Percentiles rank a stretch among this genome's conserved stretches.
Conservation (phyloP, 2,113 vertebrate species). For the Microcebus ravelobensis region DNA sequence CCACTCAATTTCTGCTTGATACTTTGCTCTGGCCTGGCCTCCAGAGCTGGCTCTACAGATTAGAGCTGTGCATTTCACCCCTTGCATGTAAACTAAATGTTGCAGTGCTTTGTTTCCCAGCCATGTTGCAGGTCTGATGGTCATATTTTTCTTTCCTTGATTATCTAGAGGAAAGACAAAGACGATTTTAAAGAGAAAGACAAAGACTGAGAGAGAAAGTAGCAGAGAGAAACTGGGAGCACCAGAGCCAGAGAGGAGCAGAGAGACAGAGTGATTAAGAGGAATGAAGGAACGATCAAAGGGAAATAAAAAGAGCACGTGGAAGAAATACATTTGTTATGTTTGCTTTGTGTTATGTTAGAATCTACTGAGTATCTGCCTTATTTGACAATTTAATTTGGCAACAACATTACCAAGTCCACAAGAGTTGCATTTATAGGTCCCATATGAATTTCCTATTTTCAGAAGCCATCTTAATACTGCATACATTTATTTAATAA, state of each 20-base stretch:
- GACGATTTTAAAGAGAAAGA: background rate
- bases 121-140: background rate
- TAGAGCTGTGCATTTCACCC: background rate
- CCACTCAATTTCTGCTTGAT: background rate
- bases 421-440: background rate
- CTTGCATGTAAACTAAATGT: background rate
- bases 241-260: background rate
- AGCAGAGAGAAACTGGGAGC: background rate
- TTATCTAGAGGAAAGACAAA: background rate
- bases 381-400: background rate
- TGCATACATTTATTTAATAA: background rate
- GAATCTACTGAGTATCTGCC: background rate
- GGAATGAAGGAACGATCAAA: background rate
- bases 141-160: background rate
- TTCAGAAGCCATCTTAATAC: background rate
- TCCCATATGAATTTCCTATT: background rate
- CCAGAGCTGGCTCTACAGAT: background rate
- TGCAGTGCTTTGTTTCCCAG: background rate
- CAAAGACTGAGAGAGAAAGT: background rate
- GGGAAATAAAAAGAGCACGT: background rate
- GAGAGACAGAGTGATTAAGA: background rate
- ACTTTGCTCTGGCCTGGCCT: background rate
- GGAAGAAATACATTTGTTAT: background rate
- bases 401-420: background rate
- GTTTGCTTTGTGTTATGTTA: background rate